Evolutionary conservation across 2,797 vertebrate species (phyloP).

Genomic region (Hydrocynus forskahlii): DNA sequence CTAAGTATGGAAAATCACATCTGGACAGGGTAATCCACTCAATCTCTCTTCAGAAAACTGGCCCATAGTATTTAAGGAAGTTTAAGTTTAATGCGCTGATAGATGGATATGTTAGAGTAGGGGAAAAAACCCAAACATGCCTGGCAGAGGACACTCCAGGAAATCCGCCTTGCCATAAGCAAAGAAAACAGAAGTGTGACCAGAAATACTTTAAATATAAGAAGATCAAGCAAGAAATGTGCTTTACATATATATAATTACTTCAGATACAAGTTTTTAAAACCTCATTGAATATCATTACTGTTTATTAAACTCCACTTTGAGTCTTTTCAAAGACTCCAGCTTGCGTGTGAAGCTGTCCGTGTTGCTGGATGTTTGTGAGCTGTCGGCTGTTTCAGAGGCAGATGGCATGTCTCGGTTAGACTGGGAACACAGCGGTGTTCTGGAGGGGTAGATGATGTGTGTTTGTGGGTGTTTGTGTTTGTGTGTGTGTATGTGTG

Average conservation of each 20-base stretch:
- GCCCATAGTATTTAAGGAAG: too few relatives aligned
- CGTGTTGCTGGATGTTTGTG: slow-evolving; percentile 21
- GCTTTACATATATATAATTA: not conserved
- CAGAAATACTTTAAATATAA: too few relatives aligned
- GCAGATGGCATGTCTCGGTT: slow-evolving; percentile 61
- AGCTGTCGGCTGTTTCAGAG: slow-evolving; percentile 48
- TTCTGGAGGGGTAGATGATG: slow-evolving; percentile 36
- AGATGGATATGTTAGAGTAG: too few relatives aligned
- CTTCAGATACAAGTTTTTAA: not conserved
- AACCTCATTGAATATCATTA: slow-evolving; percentile 2
- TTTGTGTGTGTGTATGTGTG: not conserved
- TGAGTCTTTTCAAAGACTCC: slow-evolving; percentile 39
- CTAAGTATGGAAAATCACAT: too few relatives aligned
- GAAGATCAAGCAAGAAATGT: not conserved
- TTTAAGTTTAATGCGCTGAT: too few relatives aligned
- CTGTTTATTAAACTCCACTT: slow-evolving; percentile 5
- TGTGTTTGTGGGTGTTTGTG: not conserved
- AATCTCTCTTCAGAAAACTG: too few relatives aligned
- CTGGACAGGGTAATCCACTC: too few relatives aligned
- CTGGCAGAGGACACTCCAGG: too few relatives aligned
- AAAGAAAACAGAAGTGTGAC: too few relatives aligned
- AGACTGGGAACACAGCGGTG: slow-evolving; percentile 53
- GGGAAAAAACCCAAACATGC: too few relatives aligned
- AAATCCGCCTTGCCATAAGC: too few relatives aligned
- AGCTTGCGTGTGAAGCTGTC: slow-evolving; percentile 8